Evolutionary conservation across 2,113 vertebrate genomes (phyloP), one percentile per base, ranked within the genome.

Genomic region (Tiliqua scincoides): DNA sequence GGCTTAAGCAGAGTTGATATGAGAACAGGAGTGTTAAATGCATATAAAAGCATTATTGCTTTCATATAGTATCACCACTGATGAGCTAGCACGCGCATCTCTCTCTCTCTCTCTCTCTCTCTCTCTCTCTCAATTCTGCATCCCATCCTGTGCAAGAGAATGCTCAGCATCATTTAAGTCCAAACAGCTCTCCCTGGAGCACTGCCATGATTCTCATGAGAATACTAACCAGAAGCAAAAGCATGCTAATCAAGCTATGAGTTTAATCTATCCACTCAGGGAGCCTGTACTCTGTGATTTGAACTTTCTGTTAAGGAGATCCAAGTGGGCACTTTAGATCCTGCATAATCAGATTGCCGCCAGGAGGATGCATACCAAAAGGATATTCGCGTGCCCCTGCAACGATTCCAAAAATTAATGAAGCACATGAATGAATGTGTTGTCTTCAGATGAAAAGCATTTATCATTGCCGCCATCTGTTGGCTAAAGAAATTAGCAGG

Each of bases 231-330:
- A 37, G 18, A 71, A 37, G 2, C 32, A 71, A 32, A 37, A 37
- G 70, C 32, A 71, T 3, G 70, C 71, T 43, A 77, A 48, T 48
- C 14, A 79, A 62, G 25, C 23, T 27, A 14, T 35, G 85, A 79
- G 25, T 82, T 82, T 54, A 67, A 78, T 86, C 52, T 63, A 52
- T 85, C 87, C 18, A 80, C 82, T 81, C 87, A 21, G 63, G 37
- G 23, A 78, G 76, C 87, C 12, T 43, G 9, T 79, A 83, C 79
- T 37, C 87, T 85, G 27, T 79, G 75, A 83, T 71, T 3, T 89
- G 78, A 89, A 62, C 25, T 23, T 52, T 73, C 57, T 21, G 63
- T 63, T 87, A 37, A 71, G 59, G 54, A 52, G 43, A 80, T 4
- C 8, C 3, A 30, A 70, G 32, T 54, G 52, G 62, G 76, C 83